Base-by-base conservation (phyloP, 2,797 vertebrate species). In the Graptemys geographica region DNA sequence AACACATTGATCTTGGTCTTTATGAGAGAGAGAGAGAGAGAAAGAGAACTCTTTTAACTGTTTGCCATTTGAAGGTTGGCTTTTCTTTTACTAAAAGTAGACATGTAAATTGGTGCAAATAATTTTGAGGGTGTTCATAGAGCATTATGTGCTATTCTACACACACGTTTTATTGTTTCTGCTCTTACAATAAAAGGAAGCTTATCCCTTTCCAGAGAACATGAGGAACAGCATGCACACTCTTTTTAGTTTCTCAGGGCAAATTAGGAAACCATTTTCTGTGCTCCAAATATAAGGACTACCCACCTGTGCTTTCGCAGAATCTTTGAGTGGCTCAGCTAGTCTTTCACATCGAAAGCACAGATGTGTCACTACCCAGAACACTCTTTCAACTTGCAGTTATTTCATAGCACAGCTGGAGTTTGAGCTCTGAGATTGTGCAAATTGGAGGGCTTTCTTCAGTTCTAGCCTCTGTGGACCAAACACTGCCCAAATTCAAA, bases 281-380 rank as follows among this genome's bases (percentile, higher is more conserved):
- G 9, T n/a, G 80, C 57, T 15, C 1, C 1, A 10, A 2, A 4
- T 65, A 16, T 56, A 3, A 12, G 11, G 12, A 89, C 1, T 11
- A 76, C 6, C 18, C 5, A 81, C 1, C 8, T 9, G 7, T 47
- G 12, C 41, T 44, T 41, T 76, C 74, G 13, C 27, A 79, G 28
- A 44, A 47, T 23, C 31, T 55, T 8, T 55, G 25, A 1, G 0
- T 80, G 31, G 8, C 41, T 87, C 8, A 2, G 19, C 81, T 80
- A 47, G 9, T 9, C 1, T 31, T 82, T 69, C 44, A n/a, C 0
- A 0, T 0, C 0, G 2, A 89, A 91, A 16, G 5, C 7, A 83
- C 3, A 19, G 37, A 5, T 76, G 11, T 44, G 31, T 72, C 37
- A 79, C 12, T 79, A 76, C 3, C 10, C 1, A 31, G n/a, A 85